Base-by-base conservation (phyloP, 1,140 invertebrate species). In the Brachionus rubens region DNA sequence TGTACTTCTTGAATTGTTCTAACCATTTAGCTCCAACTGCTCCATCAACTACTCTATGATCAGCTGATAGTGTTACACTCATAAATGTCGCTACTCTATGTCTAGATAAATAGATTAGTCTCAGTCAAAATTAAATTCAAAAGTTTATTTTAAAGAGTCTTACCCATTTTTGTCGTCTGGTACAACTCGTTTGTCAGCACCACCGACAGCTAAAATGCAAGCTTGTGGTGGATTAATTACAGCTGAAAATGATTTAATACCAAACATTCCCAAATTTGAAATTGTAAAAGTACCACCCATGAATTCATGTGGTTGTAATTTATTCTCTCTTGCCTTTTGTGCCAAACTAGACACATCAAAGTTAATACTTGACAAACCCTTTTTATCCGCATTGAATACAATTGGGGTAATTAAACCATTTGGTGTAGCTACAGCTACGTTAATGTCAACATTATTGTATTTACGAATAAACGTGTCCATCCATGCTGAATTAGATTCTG, bases 251-350 rank as follows among this genome's bases (percentile, higher is more conserved):
- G 87, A 85, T 76, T 88, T 87, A n/a, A 90, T 86, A 82, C 94
- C 94, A 85, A 92, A 98, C 96, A 99, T 99, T 80, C 96, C 96
- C 72, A 99, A 86, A 86, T 99, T 99, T 9, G 75, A 76, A 26
- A 76, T 50, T 7, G 75, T 76, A 41, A 76, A 76, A 30, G 75
- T 62, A 9, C 75, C 75, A 14, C 75, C 75, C 54, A 40, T 92
- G 85, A 95, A 99, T 85, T 99, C 97, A 36, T 96, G 90, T 1
- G 96, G 97, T 81, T 95, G 90, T 4, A 99, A 86, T 85, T 96
- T 97, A 62, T 93, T 93, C 26, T 93, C 92, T 78, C 92, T 89
- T 0, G 97, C 97, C 86, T 93, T 96, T 62, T 48, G 7, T 21
- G 40, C 54, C 43, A 76, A 50, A 14, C 40, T 36, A n/a, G 19